Conservation (phyloP, 2,797 vertebrate species). For the Fistularia tabacaria region DNA sequence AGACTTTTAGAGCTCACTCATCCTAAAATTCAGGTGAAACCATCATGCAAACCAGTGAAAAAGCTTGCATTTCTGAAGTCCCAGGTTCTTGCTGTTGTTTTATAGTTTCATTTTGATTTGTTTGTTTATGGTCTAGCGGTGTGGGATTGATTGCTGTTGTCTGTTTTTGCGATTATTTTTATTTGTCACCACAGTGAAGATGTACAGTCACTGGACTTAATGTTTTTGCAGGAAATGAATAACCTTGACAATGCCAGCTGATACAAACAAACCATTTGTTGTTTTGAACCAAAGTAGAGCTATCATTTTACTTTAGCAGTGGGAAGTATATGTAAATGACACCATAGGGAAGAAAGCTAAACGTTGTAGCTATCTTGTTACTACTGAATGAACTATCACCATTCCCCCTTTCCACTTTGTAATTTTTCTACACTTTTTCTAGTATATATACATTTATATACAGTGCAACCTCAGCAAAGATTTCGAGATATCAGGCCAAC, state of each 20-base stretch:
- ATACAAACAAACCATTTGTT: constrained; percentile 24
- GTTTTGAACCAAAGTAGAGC: not conserved
- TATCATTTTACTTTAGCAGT: not conserved
- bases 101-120: no score
- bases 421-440: not conserved
- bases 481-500: not conserved
- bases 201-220: constrained; percentile 17
- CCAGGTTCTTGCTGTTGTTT: no score
- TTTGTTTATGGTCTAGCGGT: no score
- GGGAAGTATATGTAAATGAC: not conserved
- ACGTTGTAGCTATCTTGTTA: not conserved
- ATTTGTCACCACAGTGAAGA: constrained; percentile 4
- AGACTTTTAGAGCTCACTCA: constrained; percentile 7
- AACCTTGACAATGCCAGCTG: constrained; percentile 1
- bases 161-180: constrained; percentile 1
- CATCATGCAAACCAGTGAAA: no score
- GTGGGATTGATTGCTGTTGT: no score
- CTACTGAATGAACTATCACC: not conserved
- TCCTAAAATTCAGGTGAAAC: constrained; percentile 6
- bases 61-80: no score
- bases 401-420: not conserved
- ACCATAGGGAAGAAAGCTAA: not conserved
- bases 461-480: not conserved
- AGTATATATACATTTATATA: no score
- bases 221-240: constrained; percentile 9